Evolutionary conservation across 2,113 vertebrate genomes (phyloP).

Genomic region (Cichladusa arquata): DNA sequence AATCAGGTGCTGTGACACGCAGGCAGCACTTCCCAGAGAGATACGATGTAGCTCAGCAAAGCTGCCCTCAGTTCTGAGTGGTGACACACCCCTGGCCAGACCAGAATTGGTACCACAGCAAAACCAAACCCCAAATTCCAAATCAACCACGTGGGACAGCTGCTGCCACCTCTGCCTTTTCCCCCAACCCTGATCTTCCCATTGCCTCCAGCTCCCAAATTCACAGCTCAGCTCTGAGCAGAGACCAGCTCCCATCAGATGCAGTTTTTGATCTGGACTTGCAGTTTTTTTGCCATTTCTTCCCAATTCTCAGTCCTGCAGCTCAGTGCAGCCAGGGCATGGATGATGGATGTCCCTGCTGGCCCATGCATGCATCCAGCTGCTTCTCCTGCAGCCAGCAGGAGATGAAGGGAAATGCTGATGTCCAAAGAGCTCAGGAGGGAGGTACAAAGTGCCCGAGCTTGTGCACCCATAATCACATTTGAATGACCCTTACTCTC

Average conservation of each 20-base stretch:
- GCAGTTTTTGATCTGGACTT: background rate
- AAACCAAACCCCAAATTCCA: background rate
- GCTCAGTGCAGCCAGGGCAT: background rate
- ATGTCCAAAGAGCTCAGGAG: background rate
- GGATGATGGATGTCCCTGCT: background rate
- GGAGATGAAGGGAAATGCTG: background rate
- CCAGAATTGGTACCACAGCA: background rate
- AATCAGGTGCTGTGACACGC: background rate
- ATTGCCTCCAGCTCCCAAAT: background rate
- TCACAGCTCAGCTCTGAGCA: background rate
- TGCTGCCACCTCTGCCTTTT: background rate
- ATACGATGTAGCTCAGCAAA: background rate
- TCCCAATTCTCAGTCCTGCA: background rate
- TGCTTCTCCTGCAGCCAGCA: background rate
- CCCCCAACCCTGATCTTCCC: background rate
- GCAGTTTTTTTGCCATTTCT: background rate
- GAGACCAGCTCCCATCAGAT: background rate
- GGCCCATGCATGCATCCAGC: rapidly evolving
- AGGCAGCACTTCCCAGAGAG: background rate
- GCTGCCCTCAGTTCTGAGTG: background rate
- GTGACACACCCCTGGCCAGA: background rate
- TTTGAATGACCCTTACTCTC: background rate
- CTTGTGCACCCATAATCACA: background rate
- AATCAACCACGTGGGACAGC: background rate
- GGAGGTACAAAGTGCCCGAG: background rate